phyloP scores from a whole-genome alignment of 2,113 vertebrate species.

The Theristicus caerulescens region DNA sequence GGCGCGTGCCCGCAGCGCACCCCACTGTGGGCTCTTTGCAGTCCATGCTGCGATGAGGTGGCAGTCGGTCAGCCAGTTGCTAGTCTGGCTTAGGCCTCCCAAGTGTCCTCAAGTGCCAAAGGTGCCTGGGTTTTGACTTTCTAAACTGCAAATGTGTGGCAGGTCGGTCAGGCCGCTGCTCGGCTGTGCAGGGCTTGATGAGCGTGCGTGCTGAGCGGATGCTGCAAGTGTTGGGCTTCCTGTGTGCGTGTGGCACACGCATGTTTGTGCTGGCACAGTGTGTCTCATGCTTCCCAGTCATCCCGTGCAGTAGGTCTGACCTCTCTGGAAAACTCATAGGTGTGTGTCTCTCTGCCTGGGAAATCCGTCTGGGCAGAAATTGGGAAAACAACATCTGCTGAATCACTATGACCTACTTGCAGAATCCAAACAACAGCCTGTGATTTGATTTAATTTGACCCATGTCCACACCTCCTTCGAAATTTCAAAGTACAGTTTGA shows the following conservation, averaged over 20 bases:
- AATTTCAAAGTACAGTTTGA: not conserved
- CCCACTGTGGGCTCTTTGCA: no score
- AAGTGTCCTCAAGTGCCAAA: not conserved
- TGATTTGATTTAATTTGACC: not conserved
- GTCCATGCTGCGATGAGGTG: not conserved
- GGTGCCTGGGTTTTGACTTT: not conserved
- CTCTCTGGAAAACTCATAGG: not conserved
- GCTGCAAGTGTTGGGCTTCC: not conserved
- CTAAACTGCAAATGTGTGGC: not conserved
- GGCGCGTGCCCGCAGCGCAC: rapidly evolving
- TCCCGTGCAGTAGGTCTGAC: not conserved
- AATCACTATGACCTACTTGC: not conserved
- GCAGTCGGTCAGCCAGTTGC: no score
- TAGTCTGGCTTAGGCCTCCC: not conserved
- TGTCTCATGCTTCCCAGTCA: not conserved
- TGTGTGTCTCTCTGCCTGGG: not conserved
- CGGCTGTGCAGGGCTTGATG: no score
- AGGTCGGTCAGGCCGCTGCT: not conserved
- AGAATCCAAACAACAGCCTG: not conserved
- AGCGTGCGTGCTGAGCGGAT: not conserved
- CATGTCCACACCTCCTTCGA: not conserved
- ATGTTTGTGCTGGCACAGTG: no score
- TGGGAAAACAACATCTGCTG: not conserved
- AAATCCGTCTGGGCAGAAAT: not conserved
- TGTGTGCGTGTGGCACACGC: rapidly evolving